Evolutionary conservation across 2,797 vertebrate species (phyloP).

Genomic region (Glyptemys insculpta): DNA sequence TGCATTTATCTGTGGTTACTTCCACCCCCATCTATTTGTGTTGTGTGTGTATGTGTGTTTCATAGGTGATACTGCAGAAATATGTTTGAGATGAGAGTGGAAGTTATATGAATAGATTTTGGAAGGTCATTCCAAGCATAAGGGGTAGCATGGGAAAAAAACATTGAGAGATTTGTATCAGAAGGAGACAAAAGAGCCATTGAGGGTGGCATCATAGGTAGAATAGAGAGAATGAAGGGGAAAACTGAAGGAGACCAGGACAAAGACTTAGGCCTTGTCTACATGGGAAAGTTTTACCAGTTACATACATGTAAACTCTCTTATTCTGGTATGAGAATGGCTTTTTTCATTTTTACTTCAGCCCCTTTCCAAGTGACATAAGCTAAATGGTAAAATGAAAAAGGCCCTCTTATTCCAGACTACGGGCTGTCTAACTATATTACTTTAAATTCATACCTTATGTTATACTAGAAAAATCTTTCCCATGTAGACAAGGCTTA

Average conservation of each 20-base stretch:
- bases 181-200: fast-evolving
- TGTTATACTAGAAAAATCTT: not conserved
- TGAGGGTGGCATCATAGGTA: not conserved
- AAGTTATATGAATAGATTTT: not conserved
- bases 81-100: not conserved
- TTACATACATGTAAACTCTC: not conserved
- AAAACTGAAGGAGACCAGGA: not conserved
- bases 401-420: not conserved
- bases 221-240: not conserved
- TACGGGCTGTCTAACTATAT: not conserved
- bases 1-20: not conserved
- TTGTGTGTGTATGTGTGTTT: no score
- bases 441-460: not conserved
- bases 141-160: not conserved
- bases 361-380: not conserved
- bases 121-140: not conserved
- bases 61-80: not conserved
- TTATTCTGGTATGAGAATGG: not conserved
- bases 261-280: not conserved
- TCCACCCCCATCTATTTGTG: not conserved
- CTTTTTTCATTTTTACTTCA: not conserved
- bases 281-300: not conserved
- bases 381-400: not conserved
- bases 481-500: not conserved
- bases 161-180: not conserved